Evolutionary conservation across 2,888 invertebrate genomes (phyloP), one percentile per base, ranked within the genome.

Genomic region (Heteromurus nitidus): DNA sequence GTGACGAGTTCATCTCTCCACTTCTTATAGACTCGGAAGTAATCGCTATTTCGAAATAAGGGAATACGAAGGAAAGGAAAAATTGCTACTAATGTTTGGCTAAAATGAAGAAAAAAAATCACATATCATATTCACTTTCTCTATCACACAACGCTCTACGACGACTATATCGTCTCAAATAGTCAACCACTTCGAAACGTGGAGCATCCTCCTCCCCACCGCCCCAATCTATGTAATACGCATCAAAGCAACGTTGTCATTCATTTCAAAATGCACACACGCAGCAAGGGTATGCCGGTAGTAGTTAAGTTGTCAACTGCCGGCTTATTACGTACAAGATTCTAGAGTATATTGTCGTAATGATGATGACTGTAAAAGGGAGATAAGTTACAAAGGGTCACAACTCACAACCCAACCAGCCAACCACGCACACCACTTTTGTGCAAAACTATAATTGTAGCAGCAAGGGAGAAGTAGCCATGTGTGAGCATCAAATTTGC

Each of bases 21-120:
- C 44, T 79, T 85, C 85, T 84, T 85, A 85, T 85, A 84, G 82
- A 85, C 74, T 85, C 82, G 82, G 84, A 85, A 84, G 84, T 81
- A 74, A 70, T 75, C 58, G 55, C 18, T 68, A 20, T 50, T 68
- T 50, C 31, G 31, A 62, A 62, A 62, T 16, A 24, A 5, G 16
- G 31, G 2, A 31, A 31, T 20, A 22, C 13, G 50, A 50, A 50
- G 68, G 60, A 76, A 76, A 68, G 68, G 68, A 60, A 76, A 68
- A 76, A 76, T 68, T 24, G 26, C 47, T 60, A 13, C 68, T 75
- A 75, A 65, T 75, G 58, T 42, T 53, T 53, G 5, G 50, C 79
- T 80, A 81, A 73, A 65, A 69, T 65, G 36, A n/a, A 58, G 16
- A 60, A 82, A 81, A 77, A 83, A 79, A 82, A 72, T 80, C 64